A percentile compares a stretch with the other conserved stretches of the same genome.
These are phyloP conservation scores for Alouatta palliata DNA, from an alignment of 2,113 vertebrate genomes.

Conservation along the genomic window DNA sequence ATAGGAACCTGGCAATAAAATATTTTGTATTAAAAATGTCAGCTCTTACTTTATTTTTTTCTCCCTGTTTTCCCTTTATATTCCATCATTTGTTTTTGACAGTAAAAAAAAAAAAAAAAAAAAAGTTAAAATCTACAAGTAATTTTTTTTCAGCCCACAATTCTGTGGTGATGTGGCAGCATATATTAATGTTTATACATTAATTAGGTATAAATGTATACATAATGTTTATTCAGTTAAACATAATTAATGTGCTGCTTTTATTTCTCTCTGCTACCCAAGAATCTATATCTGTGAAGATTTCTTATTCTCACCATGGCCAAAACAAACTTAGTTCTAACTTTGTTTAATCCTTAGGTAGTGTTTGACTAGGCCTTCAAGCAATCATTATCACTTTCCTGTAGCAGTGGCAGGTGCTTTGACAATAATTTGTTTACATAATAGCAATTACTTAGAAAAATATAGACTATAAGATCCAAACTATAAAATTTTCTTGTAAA, in stretches of 20 bases:
- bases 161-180: neutral
- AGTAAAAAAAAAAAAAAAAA: neutral
- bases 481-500: neutral
- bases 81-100: neutral
- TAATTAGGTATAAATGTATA: no score
- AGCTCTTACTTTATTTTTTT: neutral
- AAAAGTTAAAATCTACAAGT: neutral
- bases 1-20: neutral
- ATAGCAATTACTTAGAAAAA: neutral
- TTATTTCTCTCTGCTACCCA: neutral
- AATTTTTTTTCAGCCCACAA: neutral
- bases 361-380: neutral
- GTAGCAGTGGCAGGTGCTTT: neutral
- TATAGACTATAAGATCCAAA: neutral
- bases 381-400: neutral
- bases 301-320: neutral
- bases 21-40: neutral
- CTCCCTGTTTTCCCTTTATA: neutral
- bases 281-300: neutral
- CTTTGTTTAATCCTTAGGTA: neutral
- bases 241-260: neutral
- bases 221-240: no score
- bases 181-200: no score
- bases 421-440: neutral
- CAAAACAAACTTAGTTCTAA: neutral